Conservation (phyloP, 2,888 invertebrate species). For the Cerceris ruficornis region DNA sequence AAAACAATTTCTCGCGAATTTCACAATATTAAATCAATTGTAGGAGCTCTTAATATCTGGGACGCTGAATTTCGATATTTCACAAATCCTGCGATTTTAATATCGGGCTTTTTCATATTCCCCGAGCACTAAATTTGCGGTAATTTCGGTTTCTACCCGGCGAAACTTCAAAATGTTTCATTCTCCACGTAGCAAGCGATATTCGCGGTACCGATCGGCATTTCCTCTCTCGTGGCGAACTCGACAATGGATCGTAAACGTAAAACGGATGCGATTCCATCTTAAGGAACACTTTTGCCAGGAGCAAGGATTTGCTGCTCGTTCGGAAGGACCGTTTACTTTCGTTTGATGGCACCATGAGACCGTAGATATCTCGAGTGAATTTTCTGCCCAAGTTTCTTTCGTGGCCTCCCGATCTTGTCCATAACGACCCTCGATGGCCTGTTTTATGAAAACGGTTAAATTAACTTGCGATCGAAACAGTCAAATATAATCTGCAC, state of each 20-base stretch:
- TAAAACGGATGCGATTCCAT: constrained; percentile 40
- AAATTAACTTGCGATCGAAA: constrained; percentile 31
- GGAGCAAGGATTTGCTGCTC: constrained; percentile 47
- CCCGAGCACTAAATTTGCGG: not conserved
- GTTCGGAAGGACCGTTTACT: constrained; percentile 45
- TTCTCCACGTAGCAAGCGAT: constrained; percentile 1
- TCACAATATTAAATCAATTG: no score
- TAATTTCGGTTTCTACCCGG: not conserved
- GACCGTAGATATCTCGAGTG: constrained; percentile 31
- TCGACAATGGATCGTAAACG: constrained; percentile 33
- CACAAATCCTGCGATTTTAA: no score
- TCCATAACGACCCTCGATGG: constrained; percentile 21
- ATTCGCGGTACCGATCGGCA: constrained; percentile 12
- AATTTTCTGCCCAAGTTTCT: constrained; percentile 42
- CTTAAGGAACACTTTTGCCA: constrained; percentile 43
- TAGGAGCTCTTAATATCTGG: no score
- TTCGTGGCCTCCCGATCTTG: not conserved
- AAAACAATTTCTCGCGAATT: no score
- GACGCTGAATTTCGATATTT: no score
- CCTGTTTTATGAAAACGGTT: constrained; percentile 25
- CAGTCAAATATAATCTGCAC: not conserved
- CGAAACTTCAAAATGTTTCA: not conserved
- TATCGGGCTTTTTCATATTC: not conserved
- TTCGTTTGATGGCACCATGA: constrained; percentile 34
- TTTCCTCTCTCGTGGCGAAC: constrained; percentile 21